Evolutionary conservation across 2,888 invertebrate species (phyloP).

Genomic region (Pseudanteris insignis): DNA sequence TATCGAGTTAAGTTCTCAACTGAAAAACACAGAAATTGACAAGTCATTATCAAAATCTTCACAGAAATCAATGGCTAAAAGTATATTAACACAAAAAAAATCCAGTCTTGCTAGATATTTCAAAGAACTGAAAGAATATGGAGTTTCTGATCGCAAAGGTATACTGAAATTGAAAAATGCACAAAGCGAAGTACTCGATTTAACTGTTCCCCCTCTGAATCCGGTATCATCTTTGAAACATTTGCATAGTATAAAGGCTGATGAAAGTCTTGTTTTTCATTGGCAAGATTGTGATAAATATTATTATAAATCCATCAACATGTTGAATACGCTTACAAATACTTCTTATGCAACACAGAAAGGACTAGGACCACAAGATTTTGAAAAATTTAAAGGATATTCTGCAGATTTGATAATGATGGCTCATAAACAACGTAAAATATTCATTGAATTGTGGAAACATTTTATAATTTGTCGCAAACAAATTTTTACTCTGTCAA

Average conservation of each 20-base stretch:
- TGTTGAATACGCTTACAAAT: conserved; percentile 73
- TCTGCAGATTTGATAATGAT: conserved; percentile 79
- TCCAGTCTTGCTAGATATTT: conserved; percentile 88
- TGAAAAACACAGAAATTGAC: conserved; percentile 73
- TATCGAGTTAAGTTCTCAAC: conserved; percentile 75
- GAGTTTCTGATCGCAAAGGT: conserved; percentile 85
- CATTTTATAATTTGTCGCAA: conserved; percentile 49
- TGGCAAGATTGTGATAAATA: conserved; percentile 82
- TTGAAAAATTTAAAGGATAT: conserved; percentile 88
- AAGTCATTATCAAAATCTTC: conserved; percentile 72
- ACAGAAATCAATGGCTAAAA: conserved; percentile 82
- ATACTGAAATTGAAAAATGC: conserved; percentile 65
- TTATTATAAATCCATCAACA: conserved; percentile 77
- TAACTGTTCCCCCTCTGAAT: conserved; percentile 77
- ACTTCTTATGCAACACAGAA: conserved; percentile 75
- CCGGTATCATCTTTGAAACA: conserved; percentile 71
- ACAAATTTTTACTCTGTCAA: conserved; percentile 52
- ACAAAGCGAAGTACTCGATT: conserved; percentile 70
- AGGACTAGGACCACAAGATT: conserved; percentile 82
- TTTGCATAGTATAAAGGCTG: conserved; percentile 62
- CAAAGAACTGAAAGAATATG: conserved; percentile 77
- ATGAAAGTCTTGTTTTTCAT: conserved; percentile 69
- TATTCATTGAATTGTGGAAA: conserved; percentile 69
- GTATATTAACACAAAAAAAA: conserved; percentile 84
- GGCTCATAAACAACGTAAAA: conserved; percentile 74